Percentiles rank a stretch among this genome's conserved stretches.
phyloP scores from a whole-genome alignment of 2,888 invertebrate species.

The Phaonia tiefii region DNA sequence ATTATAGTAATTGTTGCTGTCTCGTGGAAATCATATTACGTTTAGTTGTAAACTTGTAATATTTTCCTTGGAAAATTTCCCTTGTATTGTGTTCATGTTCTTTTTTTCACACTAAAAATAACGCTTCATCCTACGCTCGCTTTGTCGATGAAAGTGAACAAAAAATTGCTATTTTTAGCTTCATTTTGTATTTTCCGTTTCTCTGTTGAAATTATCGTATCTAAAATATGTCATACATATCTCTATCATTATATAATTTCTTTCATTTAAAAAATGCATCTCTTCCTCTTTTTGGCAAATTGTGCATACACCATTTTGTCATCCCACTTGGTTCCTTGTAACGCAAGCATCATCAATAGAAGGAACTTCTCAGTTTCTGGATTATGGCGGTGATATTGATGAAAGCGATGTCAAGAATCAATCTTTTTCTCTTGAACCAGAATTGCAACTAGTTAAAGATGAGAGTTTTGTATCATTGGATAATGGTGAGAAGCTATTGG shows the following conservation, averaged over 20 bases:
- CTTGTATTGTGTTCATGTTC: conserved; percentile 26
- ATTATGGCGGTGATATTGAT: background rate
- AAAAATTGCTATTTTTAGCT: conserved; percentile 65
- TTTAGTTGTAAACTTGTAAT: background rate
- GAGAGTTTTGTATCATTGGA: background rate
- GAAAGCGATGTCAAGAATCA: background rate
- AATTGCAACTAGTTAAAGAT: background rate
- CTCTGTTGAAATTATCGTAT: too few species aligned
- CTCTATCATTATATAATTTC: too few species aligned
- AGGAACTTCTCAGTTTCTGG: too few species aligned
- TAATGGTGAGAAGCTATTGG: background rate
- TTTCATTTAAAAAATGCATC: background rate
- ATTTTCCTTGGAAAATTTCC: conserved; percentile 1
- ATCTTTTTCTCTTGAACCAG: too few species aligned
- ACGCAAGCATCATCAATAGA: background rate
- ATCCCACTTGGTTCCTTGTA: background rate
- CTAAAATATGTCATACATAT: too few species aligned
- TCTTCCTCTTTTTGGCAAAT: background rate
- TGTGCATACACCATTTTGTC: background rate
- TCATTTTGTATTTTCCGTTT: background rate
- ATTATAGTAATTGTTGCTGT: background rate
- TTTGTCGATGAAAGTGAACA: conserved; percentile 2
- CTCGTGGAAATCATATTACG: background rate
- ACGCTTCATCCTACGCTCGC: conserved; percentile 61
- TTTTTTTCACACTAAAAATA: conserved; percentile 1